These are phyloP conservation scores for Vanessa cardui DNA, from an alignment of 2,888 invertebrate species.

Conservation along the genomic window DNA sequence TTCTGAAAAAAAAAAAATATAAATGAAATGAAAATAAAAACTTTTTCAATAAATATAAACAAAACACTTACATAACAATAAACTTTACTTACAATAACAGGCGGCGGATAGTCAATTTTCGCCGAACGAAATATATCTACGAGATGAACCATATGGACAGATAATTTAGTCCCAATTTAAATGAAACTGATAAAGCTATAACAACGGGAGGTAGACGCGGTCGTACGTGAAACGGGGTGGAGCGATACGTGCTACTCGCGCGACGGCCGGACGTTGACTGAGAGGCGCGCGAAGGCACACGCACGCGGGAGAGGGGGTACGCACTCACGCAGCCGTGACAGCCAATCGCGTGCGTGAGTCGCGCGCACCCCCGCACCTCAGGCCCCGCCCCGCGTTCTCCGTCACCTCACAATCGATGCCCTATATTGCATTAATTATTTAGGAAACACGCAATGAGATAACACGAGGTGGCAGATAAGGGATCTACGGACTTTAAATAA, in stretches of 20 bases:
- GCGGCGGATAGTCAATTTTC: conserved; percentile 88
- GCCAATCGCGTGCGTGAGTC: conserved; percentile 82
- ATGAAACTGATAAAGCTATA: conserved; percentile 56
- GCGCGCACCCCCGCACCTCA: conserved; percentile 78
- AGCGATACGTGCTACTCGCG: conserved; percentile 61
- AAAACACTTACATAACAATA: conserved; percentile 39
- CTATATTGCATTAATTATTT: conserved; percentile 84
- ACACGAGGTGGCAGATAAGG: conserved; percentile 81
- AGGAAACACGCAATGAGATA: conserved; percentile 84
- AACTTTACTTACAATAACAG: conserved; percentile 88
- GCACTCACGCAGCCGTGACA: conserved; percentile 79
- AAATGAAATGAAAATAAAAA: conserved; percentile 34
- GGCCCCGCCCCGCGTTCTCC: conserved; percentile 69
- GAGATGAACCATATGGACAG: conserved; percentile 92
- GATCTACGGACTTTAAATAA: conserved; percentile 76
- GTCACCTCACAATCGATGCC: conserved; percentile 83
- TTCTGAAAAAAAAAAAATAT: conserved; percentile 38
- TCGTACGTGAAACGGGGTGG: conserved; percentile 61
- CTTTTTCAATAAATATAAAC: conserved; percentile 43
- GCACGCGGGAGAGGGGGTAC: conserved; percentile 78
- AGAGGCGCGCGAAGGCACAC: conserved; percentile 69
- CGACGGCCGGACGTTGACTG: conserved; percentile 71
- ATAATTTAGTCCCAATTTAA: conserved; percentile 69
- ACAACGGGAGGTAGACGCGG: conserved; percentile 60
- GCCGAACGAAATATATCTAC: conserved; percentile 90